Conservation (phyloP, 1,140 invertebrate genomes). For the Macrobrachium nipponense region DNA sequence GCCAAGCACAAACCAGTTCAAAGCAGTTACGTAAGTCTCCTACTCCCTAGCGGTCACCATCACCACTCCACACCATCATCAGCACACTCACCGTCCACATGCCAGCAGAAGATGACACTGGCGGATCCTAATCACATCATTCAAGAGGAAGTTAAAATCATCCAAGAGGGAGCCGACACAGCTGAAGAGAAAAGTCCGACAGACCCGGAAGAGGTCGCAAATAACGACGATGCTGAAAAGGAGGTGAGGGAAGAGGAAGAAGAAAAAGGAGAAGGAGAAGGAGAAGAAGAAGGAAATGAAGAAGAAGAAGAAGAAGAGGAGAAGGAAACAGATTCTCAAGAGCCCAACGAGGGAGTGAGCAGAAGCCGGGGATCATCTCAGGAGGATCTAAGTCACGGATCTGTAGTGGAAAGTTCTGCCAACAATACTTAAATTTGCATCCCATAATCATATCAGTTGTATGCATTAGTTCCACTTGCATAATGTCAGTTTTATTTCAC, state of each 20-base stretch:
- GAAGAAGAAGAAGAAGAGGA: not conserved
- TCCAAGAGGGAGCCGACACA: not conserved
- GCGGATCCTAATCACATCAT: slow-evolving; percentile 3
- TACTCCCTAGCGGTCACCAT: slow-evolving; percentile 62
- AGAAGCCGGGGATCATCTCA: not conserved
- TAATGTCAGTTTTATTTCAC: slow-evolving; percentile 3
- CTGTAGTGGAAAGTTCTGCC: not conserved
- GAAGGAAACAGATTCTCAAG: not conserved
- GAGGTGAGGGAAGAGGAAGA: not conserved
- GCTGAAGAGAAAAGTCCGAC: not conserved
- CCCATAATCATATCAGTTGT: not conserved
- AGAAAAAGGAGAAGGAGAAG: not conserved
- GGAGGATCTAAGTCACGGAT: slow-evolving; percentile 27
- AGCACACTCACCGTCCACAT: slow-evolving; percentile 26
- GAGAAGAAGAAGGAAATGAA: not conserved
- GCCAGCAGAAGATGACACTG: not conserved
- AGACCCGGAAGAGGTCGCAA: too few species aligned
- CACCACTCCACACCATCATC: not conserved
- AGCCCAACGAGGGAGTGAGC: not conserved
- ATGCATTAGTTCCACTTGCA: slow-evolving; percentile 18
- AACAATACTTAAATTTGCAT: slow-evolving; percentile 18
- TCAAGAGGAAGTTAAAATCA: not conserved
- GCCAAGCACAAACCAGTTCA: slow-evolving; percentile 91
- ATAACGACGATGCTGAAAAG: not conserved
- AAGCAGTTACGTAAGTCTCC: slow-evolving; percentile 79